Conservation (phyloP, 2,888 invertebrate genomes). For the Apodemia hepburni region DNA sequence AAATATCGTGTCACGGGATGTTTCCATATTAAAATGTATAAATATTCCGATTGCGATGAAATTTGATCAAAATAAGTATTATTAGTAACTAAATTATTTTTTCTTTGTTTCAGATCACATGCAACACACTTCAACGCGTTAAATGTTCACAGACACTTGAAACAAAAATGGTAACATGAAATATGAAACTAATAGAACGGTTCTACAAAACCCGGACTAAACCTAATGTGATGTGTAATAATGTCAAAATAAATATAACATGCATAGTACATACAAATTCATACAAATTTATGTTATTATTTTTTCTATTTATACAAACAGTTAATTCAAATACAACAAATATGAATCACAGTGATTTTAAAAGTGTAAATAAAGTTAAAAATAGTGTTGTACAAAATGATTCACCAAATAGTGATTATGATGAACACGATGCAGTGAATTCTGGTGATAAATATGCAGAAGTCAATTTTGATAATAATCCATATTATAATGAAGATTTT, state of each 20-base stretch:
- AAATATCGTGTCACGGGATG: too few species aligned
- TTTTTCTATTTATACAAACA: conserved; percentile 48
- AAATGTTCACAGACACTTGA: conserved; percentile 39
- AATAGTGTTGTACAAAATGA: conserved; percentile 46
- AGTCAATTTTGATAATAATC: conserved; percentile 64
- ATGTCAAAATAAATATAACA: conserved; percentile 33
- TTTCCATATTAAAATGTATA: too few species aligned
- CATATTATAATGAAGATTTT: conserved; percentile 64
- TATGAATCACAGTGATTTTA: conserved; percentile 54
- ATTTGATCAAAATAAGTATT: too few species aligned
- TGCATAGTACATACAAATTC: conserved; percentile 40
- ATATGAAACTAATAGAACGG: conserved; percentile 53
- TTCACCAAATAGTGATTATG: conserved; percentile 51
- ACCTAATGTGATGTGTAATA: conserved; percentile 52
- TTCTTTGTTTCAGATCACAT: conserved; percentile 61
- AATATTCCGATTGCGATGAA: too few species aligned
- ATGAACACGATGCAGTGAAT: conserved; percentile 48
- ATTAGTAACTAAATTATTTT: conserved; percentile 19
- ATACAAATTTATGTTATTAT: conserved; percentile 51
- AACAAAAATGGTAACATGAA: conserved; percentile 65
- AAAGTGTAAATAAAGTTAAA: conserved; percentile 39
- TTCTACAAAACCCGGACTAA: conserved; percentile 52
- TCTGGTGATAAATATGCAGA: conserved; percentile 48
- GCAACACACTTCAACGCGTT: conserved; percentile 34
- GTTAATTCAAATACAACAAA: conserved; percentile 70